Base-by-base conservation (phyloP, 2,888 invertebrate species). In the Drosophila nr. perissopoda region DNA sequence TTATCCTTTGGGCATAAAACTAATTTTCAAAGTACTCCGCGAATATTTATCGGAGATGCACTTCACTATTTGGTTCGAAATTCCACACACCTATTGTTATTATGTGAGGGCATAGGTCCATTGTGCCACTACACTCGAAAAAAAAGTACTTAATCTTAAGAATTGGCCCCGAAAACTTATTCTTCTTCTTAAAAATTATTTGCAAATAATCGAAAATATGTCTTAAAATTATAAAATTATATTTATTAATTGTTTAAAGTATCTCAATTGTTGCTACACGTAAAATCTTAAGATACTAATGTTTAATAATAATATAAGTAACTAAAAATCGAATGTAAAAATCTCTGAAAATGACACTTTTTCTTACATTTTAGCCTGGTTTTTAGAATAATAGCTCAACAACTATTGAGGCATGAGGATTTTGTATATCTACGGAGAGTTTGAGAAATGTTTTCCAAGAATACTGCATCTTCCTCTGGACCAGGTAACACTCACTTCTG, bases 291-390 rank as follows among this genome's bases (percentile, higher is more conserved):
- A 21, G 0, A 45, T 45, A 25, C 1, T 2, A 16, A 16, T 45
- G 2, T 2, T 45, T 8, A 4, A 21, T 45, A 45, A 45, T 21
- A 42, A 21, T 21, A 11, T 21, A 42, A 6, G 0, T 6, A 42
- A 11, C 0, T 6, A 2, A 42, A 42, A 42, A 4, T 33, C 33
- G 0, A 4, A 10, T 10, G 33, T 33, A 10, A 31, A 31, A 31
- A 31, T 31, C 31, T 31, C 8, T 31, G 8, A 8, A 31, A 31
- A 31, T 31, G 0, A 31, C 8, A 31, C 8, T 31, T 31, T 31
- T 31, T 31, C 2, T 10, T 0, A 0, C 0, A 10, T 10, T 33
- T 33, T 10, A 10, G 33, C 3, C 0, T 10, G 10, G 2, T 31
- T 10, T 10, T 10, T 31, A 10, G 10, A 31, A 21, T 21, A 21